These are phyloP conservation scores for Phrixothrix hirtus DNA, from an alignment of 2,888 invertebrate genomes.

Conservation along the genomic window DNA sequence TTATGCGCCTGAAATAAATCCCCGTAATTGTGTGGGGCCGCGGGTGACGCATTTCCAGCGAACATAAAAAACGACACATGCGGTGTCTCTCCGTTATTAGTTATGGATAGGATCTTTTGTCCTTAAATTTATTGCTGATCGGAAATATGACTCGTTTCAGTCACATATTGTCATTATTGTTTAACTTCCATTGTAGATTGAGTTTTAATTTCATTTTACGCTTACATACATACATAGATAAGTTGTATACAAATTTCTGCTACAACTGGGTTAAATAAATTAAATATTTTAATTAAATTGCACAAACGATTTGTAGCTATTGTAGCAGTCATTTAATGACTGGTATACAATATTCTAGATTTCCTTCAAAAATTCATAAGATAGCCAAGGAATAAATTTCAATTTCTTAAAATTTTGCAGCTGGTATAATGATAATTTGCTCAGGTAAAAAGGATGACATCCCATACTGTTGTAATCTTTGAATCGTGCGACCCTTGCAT, in stretches of 20 bases:
- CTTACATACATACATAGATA: no score
- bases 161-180: constrained; percentile 24
- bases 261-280: no score
- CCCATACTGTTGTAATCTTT: constrained; percentile 17
- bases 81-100: constrained; percentile 37
- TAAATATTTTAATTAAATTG: no score
- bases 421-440: constrained; percentile 28
- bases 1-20: constrained; percentile 39
- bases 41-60: constrained; percentile 30
- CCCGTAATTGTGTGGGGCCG: constrained; percentile 35
- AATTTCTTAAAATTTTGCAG: constrained; percentile 20
- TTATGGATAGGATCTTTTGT: constrained; percentile 40
- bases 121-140: constrained; percentile 35
- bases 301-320: no score
- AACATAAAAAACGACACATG: constrained; percentile 37
- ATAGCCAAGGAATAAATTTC: constrained; percentile 11
- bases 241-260: no score
- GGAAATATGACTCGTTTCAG: constrained; percentile 33
- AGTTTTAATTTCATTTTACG: constrained; percentile 18
- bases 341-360: no score
- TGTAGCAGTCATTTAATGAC: no score
- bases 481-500: constrained; percentile 17
- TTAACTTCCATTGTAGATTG: constrained; percentile 13
- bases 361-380: no score
- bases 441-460: constrained; percentile 30